Evolutionary conservation across 2,113 vertebrate species (phyloP).

Genomic region (Hemibagrus wyckioides): DNA sequence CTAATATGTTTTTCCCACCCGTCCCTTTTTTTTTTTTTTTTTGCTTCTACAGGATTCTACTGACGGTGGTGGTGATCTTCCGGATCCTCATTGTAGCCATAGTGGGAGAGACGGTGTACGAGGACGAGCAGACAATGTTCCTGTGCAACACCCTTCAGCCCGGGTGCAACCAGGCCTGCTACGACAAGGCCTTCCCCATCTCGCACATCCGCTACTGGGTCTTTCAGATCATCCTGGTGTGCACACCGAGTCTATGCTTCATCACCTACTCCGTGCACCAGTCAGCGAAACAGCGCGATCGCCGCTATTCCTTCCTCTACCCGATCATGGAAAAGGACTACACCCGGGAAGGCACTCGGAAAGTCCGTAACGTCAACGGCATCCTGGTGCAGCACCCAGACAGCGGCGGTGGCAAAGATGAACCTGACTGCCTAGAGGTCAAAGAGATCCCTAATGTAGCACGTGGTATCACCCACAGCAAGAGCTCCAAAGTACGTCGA

Average conservation of each 20-base stretch:
- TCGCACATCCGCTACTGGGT: conserved; percentile 94
- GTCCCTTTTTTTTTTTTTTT: conserved; percentile 34
- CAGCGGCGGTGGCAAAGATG: conserved; percentile 70
- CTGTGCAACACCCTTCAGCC: conserved; percentile 89
- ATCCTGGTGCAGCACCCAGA: conserved; percentile 74
- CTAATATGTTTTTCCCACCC: not conserved
- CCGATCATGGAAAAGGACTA: conserved; percentile 79
- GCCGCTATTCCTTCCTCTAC: conserved; percentile 80
- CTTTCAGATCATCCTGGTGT: conserved; percentile 91
- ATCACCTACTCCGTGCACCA: conserved; percentile 91
- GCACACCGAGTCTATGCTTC: conserved; percentile 89
- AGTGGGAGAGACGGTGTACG: conserved; percentile 88
- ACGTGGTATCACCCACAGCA: conserved; percentile 67
- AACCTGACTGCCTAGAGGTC: conserved; percentile 75
- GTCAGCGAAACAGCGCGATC: conserved; percentile 83
- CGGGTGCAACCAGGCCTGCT: conserved; percentile 88
- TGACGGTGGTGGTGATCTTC: conserved; percentile 91
- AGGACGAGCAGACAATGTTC: conserved; percentile 91
- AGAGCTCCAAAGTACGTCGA: conserved; percentile 73
- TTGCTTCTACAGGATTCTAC: conserved; percentile 78
- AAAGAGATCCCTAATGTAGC: conserved; percentile 77
- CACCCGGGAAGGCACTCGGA: conserved; percentile 64
- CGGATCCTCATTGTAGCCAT: conserved; percentile 90
- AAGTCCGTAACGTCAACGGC: conserved; percentile 74
- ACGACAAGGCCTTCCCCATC: conserved; percentile 88